Evolutionary conservation across 2,113 vertebrate genomes (phyloP), one percentile per base, ranked within the genome.

Genomic region (Eulacestoma nigropectus): DNA sequence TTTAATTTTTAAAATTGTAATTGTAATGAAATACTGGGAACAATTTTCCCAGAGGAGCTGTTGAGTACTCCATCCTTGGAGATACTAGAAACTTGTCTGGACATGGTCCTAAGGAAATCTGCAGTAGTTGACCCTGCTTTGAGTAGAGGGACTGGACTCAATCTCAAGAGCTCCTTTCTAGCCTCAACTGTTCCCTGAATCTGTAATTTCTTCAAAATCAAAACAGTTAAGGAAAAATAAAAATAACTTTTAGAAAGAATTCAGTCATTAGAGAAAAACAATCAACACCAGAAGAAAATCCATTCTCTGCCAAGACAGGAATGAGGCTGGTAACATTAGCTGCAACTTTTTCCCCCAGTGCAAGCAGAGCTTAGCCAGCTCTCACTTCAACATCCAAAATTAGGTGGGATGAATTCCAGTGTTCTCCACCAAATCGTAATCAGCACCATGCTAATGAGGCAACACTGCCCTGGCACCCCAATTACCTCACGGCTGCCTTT

Each of bases 1-100:
- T 15, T 37, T 14, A 5, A 2, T 3, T 33, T 44, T 67, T 52
- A 3, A 0, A 23, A 22, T 11, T 73, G 3, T 30, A 16, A 39
- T 23, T 13, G 1, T 37, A 33, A n/a, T 42, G 3, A 44, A 74
- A 50, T 25, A 30, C 12, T 42, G 5, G 7, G 9, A 78, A 44
- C 4, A 39, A 16, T 21, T 64, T 92, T 91, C 39, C 37, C 50
- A 63, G 41, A n/a, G 11, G 39, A 19, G 10, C 3, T 67, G 7
- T 42, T 73, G 30, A 44, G 9, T 56, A 5, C 16, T 67, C 32
- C 23, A 29, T 68, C 32, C 20, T 44, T 59, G 62, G 20, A 65
- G 22, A 23, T 11, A n/a, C 5, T 10, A 19, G 60, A 52, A 76
- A 39, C 9, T 7, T 37, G 19, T 39, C 16, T 50, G 47, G 37